phyloP scores from a whole-genome alignment of 2,888 invertebrate genomes.

The Dorcus hopei region DNA sequence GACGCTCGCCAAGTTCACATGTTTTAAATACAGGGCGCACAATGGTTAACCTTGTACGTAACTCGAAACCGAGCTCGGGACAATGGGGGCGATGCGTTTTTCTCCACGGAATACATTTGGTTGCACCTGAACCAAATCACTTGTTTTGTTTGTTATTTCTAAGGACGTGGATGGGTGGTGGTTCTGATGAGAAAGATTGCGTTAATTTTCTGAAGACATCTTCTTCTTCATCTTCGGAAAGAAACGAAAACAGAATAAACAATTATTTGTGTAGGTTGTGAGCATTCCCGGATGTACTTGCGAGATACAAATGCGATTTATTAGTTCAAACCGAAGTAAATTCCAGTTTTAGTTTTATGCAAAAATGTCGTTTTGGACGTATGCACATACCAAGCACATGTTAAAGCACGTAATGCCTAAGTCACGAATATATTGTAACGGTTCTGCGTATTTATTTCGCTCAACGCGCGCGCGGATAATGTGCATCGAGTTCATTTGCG shows the following conservation, averaged over 20 bases:
- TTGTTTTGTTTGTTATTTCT: constrained; percentile 32
- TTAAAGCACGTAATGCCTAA: background rate
- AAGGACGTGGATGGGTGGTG: constrained; percentile 11
- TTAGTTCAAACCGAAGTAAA: no score
- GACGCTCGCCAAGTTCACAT: constrained; percentile 37
- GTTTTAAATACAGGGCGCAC: constrained; percentile 37
- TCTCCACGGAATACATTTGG: constrained; percentile 29
- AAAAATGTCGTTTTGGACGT: no score
- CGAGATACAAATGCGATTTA: no score
- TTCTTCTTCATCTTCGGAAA: no score
- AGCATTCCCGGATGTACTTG: no score
- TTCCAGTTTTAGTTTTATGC: no score
- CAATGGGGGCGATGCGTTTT: constrained; percentile 29
- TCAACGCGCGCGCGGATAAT: background rate
- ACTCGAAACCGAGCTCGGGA: constrained; percentile 37
- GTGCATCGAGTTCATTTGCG: background rate
- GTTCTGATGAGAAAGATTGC: background rate
- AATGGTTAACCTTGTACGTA: constrained; percentile 42
- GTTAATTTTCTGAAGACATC: background rate
- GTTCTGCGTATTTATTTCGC: background rate
- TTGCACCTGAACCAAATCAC: constrained; percentile 39
- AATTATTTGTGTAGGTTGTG: no score
- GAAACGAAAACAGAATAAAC: no score
- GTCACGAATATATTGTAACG: constrained; percentile 2
- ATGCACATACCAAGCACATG: no score